Evolutionary conservation across 2,797 vertebrate species (phyloP), one percentile per base, ranked within the genome.

Genomic region (Zenarchopterus dispar): DNA sequence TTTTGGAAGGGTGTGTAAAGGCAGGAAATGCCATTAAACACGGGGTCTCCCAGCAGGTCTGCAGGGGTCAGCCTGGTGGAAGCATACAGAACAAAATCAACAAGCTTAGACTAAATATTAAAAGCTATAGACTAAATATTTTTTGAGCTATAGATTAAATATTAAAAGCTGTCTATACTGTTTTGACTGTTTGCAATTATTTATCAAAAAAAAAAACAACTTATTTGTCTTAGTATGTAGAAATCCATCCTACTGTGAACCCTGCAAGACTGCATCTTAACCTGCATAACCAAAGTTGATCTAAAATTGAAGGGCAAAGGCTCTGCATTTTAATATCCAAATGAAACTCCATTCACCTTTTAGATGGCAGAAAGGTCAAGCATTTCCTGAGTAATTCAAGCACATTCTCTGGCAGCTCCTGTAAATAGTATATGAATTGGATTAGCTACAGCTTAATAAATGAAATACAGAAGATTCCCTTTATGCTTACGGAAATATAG

Each of bases 361-460:
- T 96, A 26, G 95, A 95, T 80, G 97, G 96, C 2, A 94, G 94
- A 88, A 98, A 99, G 0, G 93, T 97, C 80, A 99, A 92, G 80
- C 97, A 98, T 89, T 96, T 98, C 88, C 93, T 95, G 87, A 99
- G 92, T 61, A 99, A 90, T 73, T 80, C 52, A 2, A 92, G 53
- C 65, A 93, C 75, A 73, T 92, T 94, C 89, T 95, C 95, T 47
- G 96, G 93, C 75, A 98, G 90, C 31, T 93, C 94, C 97, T 99
- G 82, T 54, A 62, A 81, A 67, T 50, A 75, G 2, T 0, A 52
- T 13, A n/a, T 2, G 26, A 51, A 59, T 0, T 11, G 18, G 13
- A 76, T 81, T 50, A 81, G 56, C 19, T 9, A 44, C 45, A 36
- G 48, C 11, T 41, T 1, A 23, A 22, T 33, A 33, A 36, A 11